Conservation (phyloP, 2,113 vertebrate genomes). For the Oreochromis tanganicae region DNA sequence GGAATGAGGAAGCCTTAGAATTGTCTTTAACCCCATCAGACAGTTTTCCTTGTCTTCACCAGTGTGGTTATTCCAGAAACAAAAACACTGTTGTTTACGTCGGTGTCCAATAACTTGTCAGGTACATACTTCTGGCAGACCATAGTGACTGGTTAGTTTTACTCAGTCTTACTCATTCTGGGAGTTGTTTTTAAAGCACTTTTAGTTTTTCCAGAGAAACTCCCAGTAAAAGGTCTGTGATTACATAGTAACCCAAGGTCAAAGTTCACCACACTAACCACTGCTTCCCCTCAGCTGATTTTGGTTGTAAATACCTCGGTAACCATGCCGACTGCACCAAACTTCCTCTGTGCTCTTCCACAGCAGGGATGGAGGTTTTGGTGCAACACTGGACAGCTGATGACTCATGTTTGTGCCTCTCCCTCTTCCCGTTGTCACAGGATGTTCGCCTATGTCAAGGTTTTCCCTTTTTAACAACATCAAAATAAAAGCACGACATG, state of each 20-base stretch:
- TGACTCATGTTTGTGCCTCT: neutral
- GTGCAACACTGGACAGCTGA: neutral
- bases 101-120: neutral
- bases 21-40: neutral
- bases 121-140: neutral
- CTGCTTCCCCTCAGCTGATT: neutral
- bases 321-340: neutral
- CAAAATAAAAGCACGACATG: slow-evolving; percentile 36
- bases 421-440: neutral
- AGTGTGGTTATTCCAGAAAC: neutral
- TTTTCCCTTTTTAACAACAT: neutral
- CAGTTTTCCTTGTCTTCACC: neutral
- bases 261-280: neutral
- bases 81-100: neutral
- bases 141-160: neutral
- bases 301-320: neutral
- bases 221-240: neutral
- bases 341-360: neutral
- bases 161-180: neutral
- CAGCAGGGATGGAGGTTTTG: neutral
- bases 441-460: slow-evolving; percentile 28
- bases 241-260: neutral
- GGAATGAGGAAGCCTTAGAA: neutral
- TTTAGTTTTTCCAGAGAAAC: neutral
- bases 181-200: neutral